Base-by-base conservation (phyloP, 2,797 vertebrate genomes). In the Vireo griseus region DNA sequence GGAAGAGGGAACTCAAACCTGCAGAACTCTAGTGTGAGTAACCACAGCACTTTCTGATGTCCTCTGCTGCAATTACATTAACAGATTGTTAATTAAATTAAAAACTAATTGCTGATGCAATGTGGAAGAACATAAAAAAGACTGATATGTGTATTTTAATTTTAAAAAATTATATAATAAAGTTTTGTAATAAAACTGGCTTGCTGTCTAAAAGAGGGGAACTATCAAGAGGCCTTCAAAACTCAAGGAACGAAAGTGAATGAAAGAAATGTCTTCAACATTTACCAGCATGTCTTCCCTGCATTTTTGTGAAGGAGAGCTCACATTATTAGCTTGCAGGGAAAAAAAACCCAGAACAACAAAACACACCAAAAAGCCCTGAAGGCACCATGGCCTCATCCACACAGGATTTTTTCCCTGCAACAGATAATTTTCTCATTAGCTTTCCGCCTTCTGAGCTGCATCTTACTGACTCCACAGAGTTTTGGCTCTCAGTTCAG, bases 101-200 rank as follows among this genome's bases (percentile, higher is more conserved):
- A 86, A 95, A 91, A 44, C 75, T 92, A 95, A 94, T 81, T 92
- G 89, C 69, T 88, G 85, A 96, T 91, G 69, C 69, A 94, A 87
- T 29, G 48, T 69, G 63, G 73, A 95, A 68, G 47, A 91, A 91
- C 76, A 94, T 88, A 7, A 93, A 55, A 91, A 80, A 93, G 48
- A 95, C 86, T 1, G 47, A 86, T 94, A 90, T 5, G n/a, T 13
- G 19, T 75, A 63, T 80, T 93, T 92, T 82, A 89, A 94, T 96
- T 76, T 1, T 20, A 44, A 33, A 89, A 92, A 81, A 29, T 86
- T 42, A 50, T 35, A 44, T 28, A 65, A 58, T 15, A 55, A 47
- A 63, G 33, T 79, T 82, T 62, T 67, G 67, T 76, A 92, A 85
- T 67, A 55, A 77, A 83, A 61, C 25, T 86, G 91, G 75, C 76